These are phyloP conservation scores for Muraenolepis orangiensis DNA, from an alignment of 2,797 vertebrate species.

Conservation along the genomic window DNA sequence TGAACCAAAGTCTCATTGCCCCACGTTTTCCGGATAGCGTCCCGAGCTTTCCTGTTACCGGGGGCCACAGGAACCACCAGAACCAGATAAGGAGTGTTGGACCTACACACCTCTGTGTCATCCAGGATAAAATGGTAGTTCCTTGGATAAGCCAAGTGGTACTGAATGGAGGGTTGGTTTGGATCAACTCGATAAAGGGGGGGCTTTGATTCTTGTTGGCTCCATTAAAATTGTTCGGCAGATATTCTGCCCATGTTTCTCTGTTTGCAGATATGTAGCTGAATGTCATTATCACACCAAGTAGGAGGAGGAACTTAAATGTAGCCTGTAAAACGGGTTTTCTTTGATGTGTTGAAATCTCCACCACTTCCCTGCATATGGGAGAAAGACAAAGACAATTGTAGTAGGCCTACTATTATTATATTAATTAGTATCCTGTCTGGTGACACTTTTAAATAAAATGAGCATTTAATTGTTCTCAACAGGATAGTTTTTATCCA, in stretches of 20 bases:
- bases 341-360: background rate
- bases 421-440: too few relatives aligned
- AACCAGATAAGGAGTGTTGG: conserved; percentile 65
- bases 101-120: conserved; percentile 55
- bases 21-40: conserved; percentile 76
- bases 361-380: conserved; percentile 18
- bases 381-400: conserved; percentile 9
- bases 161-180: background rate
- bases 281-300: conserved; percentile 10
- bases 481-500: too few relatives aligned
- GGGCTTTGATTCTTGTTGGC: background rate
- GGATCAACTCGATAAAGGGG: background rate
- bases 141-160: conserved; percentile 55
- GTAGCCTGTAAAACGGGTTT: background rate
- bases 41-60: conserved; percentile 7
- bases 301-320: conserved; percentile 29
- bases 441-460: too few relatives aligned
- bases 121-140: conserved; percentile 72
- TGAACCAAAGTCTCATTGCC: conserved; percentile 61
- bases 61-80: conserved; percentile 67
- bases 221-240: background rate
- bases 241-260: background rate
- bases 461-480: too few relatives aligned
- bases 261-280: background rate
- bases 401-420: background rate